Conservation (phyloP, 2,888 invertebrate species). For the Caenorhabditis angaria region DNA sequence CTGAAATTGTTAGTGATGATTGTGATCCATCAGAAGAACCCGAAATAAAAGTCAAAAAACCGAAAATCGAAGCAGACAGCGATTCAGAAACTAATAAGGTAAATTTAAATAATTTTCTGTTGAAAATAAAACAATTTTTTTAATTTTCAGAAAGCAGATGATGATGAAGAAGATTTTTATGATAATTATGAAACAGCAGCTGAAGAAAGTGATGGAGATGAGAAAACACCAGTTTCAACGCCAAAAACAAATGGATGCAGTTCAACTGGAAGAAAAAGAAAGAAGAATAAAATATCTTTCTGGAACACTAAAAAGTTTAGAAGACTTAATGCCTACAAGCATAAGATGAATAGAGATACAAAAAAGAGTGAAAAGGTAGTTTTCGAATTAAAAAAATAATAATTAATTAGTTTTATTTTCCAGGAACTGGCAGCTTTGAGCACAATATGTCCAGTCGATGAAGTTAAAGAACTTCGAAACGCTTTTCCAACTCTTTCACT, state of each 20-base stretch:
- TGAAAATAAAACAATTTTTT: slow-evolving; percentile 10
- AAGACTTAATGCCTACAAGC: slow-evolving; percentile 21
- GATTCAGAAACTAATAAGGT: slow-evolving; percentile 18
- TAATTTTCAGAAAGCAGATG: slow-evolving; percentile 27
- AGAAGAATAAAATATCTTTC: slow-evolving; percentile 17
- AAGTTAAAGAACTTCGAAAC: slow-evolving; percentile 22
- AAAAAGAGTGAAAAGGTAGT: slow-evolving; percentile 15
- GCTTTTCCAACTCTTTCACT: slow-evolving; percentile 18
- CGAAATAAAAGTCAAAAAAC: not conserved
- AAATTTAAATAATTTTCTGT: not conserved
- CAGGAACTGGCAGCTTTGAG: slow-evolving; percentile 15
- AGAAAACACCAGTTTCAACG: not conserved
- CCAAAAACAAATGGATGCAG: slow-evolving; percentile 3
- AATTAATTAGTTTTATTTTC: not conserved
- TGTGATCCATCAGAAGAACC: slow-evolving; percentile 15
- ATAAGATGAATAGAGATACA: slow-evolving; percentile 36
- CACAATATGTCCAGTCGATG: slow-evolving; percentile 22
- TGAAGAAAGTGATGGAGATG: slow-evolving; percentile 16
- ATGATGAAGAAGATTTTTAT: slow-evolving; percentile 25
- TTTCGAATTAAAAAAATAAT: not conserved
- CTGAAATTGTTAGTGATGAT: slow-evolving; percentile 22
- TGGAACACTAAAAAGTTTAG: slow-evolving; percentile 19
- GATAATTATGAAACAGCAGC: slow-evolving; percentile 3
- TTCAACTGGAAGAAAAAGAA: slow-evolving; percentile 6
- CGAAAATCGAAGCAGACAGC: slow-evolving; percentile 6